phyloP scores from a whole-genome alignment of 1,140 invertebrate genomes.

The Hylaeus anthracinus region DNA sequence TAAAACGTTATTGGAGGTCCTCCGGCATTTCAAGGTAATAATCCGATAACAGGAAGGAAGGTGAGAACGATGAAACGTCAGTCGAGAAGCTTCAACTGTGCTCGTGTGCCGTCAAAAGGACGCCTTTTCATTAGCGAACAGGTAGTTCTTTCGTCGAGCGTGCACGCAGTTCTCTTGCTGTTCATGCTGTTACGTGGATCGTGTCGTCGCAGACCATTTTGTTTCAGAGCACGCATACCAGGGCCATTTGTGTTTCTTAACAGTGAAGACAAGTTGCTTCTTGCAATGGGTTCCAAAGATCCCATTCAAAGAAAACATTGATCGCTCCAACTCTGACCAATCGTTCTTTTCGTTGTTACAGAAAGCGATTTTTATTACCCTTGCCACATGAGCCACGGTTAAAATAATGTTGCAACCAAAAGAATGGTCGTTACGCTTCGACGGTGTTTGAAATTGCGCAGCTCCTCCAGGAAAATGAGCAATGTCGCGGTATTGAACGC shows the following conservation, averaged over 20 bases:
- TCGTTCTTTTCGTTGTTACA: neutral
- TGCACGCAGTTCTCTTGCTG: neutral
- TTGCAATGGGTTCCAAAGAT: too few species aligned
- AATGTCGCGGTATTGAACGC: too few species aligned
- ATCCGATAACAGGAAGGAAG: conserved; percentile 35
- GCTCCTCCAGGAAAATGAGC: neutral
- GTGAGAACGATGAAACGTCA: conserved; percentile 1
- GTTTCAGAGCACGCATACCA: neutral
- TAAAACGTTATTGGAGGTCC: too few species aligned
- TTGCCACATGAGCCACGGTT: neutral
- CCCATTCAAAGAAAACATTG: too few species aligned
- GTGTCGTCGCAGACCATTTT: neutral
- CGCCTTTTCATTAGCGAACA: conserved; percentile 14
- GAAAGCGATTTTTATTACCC: neutral
- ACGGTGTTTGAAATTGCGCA: conserved; percentile 17
- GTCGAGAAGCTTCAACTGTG: neutral
- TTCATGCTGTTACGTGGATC: neutral
- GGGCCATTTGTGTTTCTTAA: neutral
- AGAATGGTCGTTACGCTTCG: conserved; percentile 10
- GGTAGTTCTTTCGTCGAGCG: neutral
- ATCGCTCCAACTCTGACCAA: too few species aligned
- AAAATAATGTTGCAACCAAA: conserved; percentile 8
- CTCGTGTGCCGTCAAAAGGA: neutral
- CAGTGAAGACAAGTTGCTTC: too few species aligned
- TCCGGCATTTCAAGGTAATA: conserved; percentile 22